Conservation (phyloP, 2,113 vertebrate genomes). For the Zapornia atra region DNA sequence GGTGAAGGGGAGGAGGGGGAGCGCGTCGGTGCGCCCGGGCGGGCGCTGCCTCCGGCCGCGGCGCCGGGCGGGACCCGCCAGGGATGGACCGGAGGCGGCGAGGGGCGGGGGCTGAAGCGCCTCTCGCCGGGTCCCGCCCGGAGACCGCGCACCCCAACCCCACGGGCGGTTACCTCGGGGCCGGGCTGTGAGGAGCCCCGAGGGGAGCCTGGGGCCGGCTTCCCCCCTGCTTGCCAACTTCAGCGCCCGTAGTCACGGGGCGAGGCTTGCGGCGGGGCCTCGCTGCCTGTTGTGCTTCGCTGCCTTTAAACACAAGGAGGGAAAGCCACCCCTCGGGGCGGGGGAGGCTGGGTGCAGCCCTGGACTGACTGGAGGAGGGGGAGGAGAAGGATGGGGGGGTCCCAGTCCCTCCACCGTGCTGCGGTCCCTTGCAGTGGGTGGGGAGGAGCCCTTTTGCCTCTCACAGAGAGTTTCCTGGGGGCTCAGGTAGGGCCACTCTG, state of each 20-base stretch:
- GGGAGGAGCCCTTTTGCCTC: not conserved
- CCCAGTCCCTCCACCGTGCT: not conserved
- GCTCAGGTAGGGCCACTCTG: fast-evolving
- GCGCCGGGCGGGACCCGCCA: not conserved
- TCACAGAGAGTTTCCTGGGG: fast-evolving
- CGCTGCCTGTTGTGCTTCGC: not conserved
- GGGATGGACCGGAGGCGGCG: not conserved
- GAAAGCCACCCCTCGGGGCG: not conserved
- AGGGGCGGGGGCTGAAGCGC: not conserved
- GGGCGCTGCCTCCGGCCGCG: not conserved
- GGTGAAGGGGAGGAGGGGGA: not conserved
- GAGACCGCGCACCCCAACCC: not conserved
- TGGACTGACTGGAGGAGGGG: no score
- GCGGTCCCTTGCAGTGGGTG: not conserved
- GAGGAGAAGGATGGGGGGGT: not conserved
- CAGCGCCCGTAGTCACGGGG: not conserved
- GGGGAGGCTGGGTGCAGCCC: not conserved
- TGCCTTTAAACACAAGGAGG: not conserved
- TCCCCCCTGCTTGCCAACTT: not conserved
- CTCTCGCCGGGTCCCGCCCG: not conserved
- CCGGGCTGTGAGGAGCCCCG: not conserved
- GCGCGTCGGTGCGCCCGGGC: not conserved
- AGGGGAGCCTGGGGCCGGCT: not conserved
- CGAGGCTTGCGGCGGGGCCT: not conserved
- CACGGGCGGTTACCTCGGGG: not conserved